Percentiles rank a stretch among this genome's conserved stretches.
These are phyloP conservation scores for Fregata magnificens DNA, from an alignment of 2,113 vertebrate genomes.

Conservation along the genomic window DNA sequence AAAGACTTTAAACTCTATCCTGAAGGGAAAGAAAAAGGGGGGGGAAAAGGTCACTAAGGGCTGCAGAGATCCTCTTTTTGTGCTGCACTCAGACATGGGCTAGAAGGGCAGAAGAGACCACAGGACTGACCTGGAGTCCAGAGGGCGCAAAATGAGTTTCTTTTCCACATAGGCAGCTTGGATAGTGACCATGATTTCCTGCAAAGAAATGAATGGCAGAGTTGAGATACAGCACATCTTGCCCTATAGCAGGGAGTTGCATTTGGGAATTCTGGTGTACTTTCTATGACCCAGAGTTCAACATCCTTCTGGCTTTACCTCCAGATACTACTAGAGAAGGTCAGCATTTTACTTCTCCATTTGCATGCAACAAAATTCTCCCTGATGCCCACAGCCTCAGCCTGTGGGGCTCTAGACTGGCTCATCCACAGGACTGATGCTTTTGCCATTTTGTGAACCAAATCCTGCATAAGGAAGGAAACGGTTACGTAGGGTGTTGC, in stretches of 20 bases:
- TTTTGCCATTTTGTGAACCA: background rate
- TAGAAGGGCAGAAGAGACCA: background rate
- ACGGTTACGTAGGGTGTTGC: accelerated
- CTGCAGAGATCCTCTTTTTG: background rate
- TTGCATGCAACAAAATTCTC: background rate
- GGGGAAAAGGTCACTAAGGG: background rate
- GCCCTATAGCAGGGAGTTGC: background rate
- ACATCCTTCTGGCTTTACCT: background rate
- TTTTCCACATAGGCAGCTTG: conserved; percentile 78
- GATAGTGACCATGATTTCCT: conserved; percentile 48
- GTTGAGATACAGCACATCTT: background rate
- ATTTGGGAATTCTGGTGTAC: background rate
- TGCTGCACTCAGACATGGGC: background rate
- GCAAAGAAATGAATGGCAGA: background rate
- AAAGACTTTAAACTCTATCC: conserved; percentile 34
- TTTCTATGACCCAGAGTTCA: background rate
- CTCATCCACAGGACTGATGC: background rate
- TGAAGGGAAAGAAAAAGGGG: background rate
- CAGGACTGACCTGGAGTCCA: conserved; percentile 56
- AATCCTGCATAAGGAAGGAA: background rate
- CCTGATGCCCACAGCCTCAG: background rate
- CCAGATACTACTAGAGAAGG: background rate
- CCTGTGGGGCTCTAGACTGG: background rate
- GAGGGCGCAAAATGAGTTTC: conserved; percentile 69
- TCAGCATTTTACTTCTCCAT: background rate